Percentiles rank a stretch among this genome's conserved stretches.
Conservation (phyloP, 2,888 invertebrate genomes). For the Xestia xanthographa region DNA sequence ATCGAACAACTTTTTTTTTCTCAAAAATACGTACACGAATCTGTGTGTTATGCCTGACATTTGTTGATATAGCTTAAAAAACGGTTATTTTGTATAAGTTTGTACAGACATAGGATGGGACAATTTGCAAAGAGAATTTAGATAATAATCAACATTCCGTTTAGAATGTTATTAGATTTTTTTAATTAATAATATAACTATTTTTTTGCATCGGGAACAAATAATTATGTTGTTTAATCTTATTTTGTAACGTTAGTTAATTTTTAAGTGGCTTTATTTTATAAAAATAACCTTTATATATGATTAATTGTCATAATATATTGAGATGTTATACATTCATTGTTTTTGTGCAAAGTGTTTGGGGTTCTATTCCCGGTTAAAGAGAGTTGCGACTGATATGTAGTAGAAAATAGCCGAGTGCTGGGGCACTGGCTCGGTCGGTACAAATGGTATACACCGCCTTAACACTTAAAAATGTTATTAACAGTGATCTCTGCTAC, state of each 20-base stretch:
- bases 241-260: conserved; percentile 90
- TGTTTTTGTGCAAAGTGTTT: conserved; percentile 89
- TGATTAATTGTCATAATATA: conserved; percentile 87
- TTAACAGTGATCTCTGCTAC: conserved; percentile 81
- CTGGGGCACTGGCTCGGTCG: conserved; percentile 81
- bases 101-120: conserved; percentile 91
- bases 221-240: conserved; percentile 91
- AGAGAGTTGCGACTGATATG: conserved; percentile 90
- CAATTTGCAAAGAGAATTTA: conserved; percentile 91
- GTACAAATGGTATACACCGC: conserved; percentile 90
- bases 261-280: conserved; percentile 90
- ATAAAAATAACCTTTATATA: conserved; percentile 85
- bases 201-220: conserved; percentile 90
- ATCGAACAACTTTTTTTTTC: conserved; percentile 84
- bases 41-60: conserved; percentile 87
- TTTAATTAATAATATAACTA: conserved; percentile 82
- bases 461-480: conserved; percentile 88
- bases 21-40: conserved; percentile 82
- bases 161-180: conserved; percentile 90
- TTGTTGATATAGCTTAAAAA: conserved; percentile 87
- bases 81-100: conserved; percentile 89
- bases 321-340: conserved; percentile 90
- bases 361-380: conserved; percentile 83
- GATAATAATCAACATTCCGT: conserved; percentile 89
- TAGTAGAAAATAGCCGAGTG: conserved; percentile 85